These are phyloP conservation scores for Chironomus riparius DNA, from an alignment of 2,888 invertebrate genomes.

Conservation along the genomic window DNA sequence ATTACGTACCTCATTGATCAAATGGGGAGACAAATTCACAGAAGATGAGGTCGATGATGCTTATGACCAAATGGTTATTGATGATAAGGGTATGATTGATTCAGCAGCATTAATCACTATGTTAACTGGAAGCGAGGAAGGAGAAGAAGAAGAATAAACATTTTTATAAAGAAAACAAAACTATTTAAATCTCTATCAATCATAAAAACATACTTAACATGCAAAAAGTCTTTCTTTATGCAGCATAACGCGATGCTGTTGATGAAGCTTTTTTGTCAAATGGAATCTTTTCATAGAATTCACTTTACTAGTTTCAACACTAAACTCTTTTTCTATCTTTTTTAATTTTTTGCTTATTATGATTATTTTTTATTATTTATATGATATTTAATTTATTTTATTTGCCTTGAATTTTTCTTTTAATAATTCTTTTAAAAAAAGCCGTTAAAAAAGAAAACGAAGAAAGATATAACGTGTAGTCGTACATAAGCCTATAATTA, in stretches of 20 bases:
- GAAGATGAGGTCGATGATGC: constrained; percentile 84
- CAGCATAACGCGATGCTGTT: no score
- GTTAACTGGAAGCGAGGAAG: constrained; percentile 78
- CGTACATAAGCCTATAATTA: neutral
- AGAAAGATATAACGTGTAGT: no score
- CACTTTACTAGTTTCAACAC: neutral
- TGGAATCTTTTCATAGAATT: neutral
- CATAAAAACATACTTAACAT: neutral
- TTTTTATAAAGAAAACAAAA: neutral
- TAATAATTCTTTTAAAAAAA: no score
- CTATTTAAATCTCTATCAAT: neutral
- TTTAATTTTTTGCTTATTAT: neutral
- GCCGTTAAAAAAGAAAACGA: no score
- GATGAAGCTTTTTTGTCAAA: neutral
- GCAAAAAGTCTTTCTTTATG: neutral
- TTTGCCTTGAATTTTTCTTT: no score
- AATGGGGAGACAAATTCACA: constrained; percentile 89
- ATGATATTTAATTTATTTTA: no score
- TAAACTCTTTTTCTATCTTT: neutral
- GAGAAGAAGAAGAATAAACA: constrained; percentile 48
- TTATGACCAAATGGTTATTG: constrained; percentile 86
- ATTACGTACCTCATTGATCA: constrained; percentile 83
- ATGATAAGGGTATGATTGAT: constrained; percentile 84
- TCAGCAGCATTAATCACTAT: constrained; percentile 77
- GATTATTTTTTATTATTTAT: no score